Base-by-base conservation (phyloP, 2,888 invertebrate genomes). In the Aphidoletes aphidimyza region DNA sequence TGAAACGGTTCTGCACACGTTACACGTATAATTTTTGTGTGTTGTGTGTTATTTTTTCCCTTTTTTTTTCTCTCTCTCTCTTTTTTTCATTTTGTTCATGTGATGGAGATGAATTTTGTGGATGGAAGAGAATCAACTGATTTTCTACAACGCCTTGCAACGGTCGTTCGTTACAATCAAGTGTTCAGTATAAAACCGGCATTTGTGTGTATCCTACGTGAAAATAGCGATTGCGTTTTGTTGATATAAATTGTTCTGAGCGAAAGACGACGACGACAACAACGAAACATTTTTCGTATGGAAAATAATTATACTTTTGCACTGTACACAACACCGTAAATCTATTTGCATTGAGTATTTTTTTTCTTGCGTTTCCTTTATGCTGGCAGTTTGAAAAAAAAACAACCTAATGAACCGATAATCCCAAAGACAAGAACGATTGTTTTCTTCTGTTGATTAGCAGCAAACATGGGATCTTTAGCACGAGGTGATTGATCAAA, bases 91-190 rank as follows among this genome's bases (percentile, higher is more conserved):
- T n/a, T n/a, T n/a, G n/a, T n/a, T n/a, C n/a, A n/a, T n/a, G n/a
- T 36, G 37, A 81, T 81, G 81, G 81, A 81, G 81, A 81, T 81
- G 81, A 81, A 37, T 37, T 37, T 81, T 36, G 37, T 81, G 81
- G 81, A 81, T 47, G 45, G 83, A 83, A 42, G 45, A 83, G 83
- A 83, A 34, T 54, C n/a, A 49, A 84, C 39, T 84, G 59, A 84
- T 42, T 84, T 54, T 84, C 84, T 54, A 83, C 85, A 85, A 85
- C 85, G 85, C 86, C 86, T 86, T 86, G 85, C 85, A 85, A 86
- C 85, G 86, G 86, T 85, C 86, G 86, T 86, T 86, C 86, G 85
- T 85, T 85, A 85, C 85, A 86, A 86, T 86, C 85, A 86, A 85
- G 49, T 84, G 69, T 84, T 86, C 86, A 86, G 86, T 86, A 85